Evolutionary conservation across 2,888 invertebrate genomes (phyloP).

Genomic region (Morinoia aosen): DNA sequence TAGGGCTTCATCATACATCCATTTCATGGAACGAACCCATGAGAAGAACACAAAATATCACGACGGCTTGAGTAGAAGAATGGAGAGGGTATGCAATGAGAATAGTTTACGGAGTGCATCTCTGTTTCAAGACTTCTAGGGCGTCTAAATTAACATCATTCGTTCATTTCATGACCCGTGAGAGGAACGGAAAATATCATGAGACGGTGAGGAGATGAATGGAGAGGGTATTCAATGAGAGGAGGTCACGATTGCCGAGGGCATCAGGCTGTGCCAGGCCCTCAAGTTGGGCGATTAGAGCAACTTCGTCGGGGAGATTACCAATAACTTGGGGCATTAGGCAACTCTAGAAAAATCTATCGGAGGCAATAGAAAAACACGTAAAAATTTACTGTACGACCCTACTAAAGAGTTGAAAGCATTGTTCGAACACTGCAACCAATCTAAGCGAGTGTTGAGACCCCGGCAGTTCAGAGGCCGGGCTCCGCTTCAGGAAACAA

Average conservation of each 20-base stretch:
- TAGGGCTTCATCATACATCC: too few species aligned
- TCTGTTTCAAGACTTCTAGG: too few species aligned
- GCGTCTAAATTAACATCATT: too few species aligned
- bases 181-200: neutral
- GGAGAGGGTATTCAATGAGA: neutral
- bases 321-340: conserved; percentile 49
- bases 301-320: conserved; percentile 36
- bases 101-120: too few species aligned
- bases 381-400: conserved; percentile 31
- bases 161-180: neutral
- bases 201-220: neutral
- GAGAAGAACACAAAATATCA: too few species aligned
- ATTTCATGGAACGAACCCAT: too few species aligned
- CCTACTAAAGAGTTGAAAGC: conserved; percentile 8
- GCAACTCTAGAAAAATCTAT: conserved; percentile 21
- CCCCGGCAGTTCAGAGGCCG: neutral
- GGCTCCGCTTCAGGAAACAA: neutral
- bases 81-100: too few species aligned
- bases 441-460: neutral
- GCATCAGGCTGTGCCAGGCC: conserved; percentile 20
- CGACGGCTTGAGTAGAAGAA: too few species aligned
- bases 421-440: neutral
- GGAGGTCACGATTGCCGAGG: neutral
- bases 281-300: conserved; percentile 43
- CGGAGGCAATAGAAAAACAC: conserved; percentile 28